Evolutionary conservation across 2,113 vertebrate species (phyloP).

Genomic region (Engystomops pustulosus): DNA sequence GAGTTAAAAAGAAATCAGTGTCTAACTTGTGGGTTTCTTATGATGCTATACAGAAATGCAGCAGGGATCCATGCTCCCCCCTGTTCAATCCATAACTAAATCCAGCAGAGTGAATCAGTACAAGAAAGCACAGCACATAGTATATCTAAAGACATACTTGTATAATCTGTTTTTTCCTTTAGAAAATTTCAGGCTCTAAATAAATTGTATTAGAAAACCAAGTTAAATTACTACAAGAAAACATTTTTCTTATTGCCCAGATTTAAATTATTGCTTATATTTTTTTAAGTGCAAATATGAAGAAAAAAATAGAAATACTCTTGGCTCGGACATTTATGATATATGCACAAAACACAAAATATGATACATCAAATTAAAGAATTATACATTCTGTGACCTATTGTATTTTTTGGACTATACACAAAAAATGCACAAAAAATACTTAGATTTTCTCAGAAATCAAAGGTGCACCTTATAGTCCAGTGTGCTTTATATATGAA

Average conservation of each 20-base stretch:
- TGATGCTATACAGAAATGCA: constrained; percentile 3
- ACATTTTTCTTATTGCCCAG: background rate
- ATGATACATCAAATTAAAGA: too few relatives aligned
- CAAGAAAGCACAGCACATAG: background rate
- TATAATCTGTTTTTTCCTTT: background rate
- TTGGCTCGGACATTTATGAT: too few relatives aligned
- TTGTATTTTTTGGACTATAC: too few relatives aligned
- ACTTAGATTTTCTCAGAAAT: too few relatives aligned
- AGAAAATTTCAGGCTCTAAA: background rate
- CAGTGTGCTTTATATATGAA: too few relatives aligned
- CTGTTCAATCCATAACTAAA: constrained; percentile 34
- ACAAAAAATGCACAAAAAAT: too few relatives aligned
- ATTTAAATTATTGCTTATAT: too few relatives aligned
- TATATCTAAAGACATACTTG: background rate
- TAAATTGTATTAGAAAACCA: background rate
- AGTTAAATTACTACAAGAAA: background rate
- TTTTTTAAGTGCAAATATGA: too few relatives aligned
- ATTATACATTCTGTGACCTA: too few relatives aligned
- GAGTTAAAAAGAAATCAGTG: constrained; percentile 15
- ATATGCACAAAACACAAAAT: too few relatives aligned
- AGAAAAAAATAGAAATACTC: too few relatives aligned
- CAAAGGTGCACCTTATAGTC: too few relatives aligned
- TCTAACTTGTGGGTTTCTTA: constrained; percentile 25
- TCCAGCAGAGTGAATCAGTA: background rate
- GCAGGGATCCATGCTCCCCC: constrained; percentile 23